These are phyloP conservation scores for Phenganax stokvisi DNA, from an alignment of 92 coral and sea anemone genomes.

Conservation along the genomic window DNA sequence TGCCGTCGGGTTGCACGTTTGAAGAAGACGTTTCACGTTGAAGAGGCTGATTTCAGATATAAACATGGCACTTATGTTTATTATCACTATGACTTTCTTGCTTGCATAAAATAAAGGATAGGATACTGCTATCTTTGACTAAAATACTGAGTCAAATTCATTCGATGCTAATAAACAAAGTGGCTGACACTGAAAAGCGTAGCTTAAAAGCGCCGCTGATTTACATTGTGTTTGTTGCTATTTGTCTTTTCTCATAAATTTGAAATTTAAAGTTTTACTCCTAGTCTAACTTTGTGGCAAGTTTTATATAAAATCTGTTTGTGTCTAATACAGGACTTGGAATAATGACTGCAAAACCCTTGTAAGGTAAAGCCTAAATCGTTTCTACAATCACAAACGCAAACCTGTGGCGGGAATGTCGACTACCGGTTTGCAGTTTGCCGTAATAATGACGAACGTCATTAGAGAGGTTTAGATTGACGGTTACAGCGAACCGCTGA, in stretches of 20 bases:
- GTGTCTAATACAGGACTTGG: neutral
- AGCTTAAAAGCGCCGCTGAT: neutral
- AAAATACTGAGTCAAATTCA: neutral
- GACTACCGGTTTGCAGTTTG: neutral
- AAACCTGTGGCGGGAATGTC: neutral
- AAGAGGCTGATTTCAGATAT: constrained; percentile 11
- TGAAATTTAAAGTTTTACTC: neutral
- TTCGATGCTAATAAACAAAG: neutral
- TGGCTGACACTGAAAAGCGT: neutral
- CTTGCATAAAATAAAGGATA: too few relatives aligned
- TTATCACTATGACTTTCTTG: neutral
- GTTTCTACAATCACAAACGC: neutral
- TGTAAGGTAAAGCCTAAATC: neutral
- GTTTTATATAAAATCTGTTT: constrained; percentile 1
- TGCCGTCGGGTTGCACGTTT: constrained; percentile 3
- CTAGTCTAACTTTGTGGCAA: constrained; percentile 3
- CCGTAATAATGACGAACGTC: neutral
- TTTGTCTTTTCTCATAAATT: neutral
- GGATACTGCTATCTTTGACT: too few relatives aligned
- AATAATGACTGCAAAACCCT: neutral
- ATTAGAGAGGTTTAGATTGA: too few relatives aligned
- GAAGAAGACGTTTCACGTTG: neutral
- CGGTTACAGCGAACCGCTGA: too few relatives aligned
- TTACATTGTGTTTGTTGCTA: neutral
- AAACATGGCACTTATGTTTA: neutral